Base-by-base conservation (phyloP, 2,888 invertebrate genomes). In the Chouioia cunea region DNA sequence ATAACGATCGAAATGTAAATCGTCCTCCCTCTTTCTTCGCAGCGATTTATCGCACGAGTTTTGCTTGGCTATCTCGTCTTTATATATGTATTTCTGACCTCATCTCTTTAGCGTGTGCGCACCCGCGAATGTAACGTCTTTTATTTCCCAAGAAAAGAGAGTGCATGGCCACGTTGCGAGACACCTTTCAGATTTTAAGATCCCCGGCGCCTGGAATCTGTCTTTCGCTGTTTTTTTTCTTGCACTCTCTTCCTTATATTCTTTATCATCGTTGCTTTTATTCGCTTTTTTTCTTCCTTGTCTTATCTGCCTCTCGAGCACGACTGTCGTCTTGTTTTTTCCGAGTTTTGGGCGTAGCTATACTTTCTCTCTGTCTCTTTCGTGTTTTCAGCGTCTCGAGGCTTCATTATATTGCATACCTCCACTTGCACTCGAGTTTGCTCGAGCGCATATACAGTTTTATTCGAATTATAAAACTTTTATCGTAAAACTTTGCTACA, bases 1-100 rank as follows among this genome's bases (percentile, higher is more conserved):
- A 78, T 81, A 78, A 79, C 78, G 79, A 77, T 77, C 70, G 76
- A 74, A 76, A 81, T 81, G 79, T 77, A 80, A 82, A 81, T 80
- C 73, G 73, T 65, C 43, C 59, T 66, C n/a, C 64, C 70, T 57
- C 52, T 65, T 73, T 69, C 58, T 69, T 71, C 73, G 73, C 48
- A 3, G 53, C 75, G 74, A 78, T 79, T 79, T 78, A 77, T 78
- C 73, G 76, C 70, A 47, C 27, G 15, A 44, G 36, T 18, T 57
- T 12, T 36, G 6, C n/a, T 22, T 2, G 20, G 20, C 48, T 16
- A 47, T 60, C 36, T 47, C 48, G n/a, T 63, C 58, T 23, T 23
- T 56, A 56, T 60, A 50, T 57, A 63, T 67, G 64, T 46, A 46
- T 59, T 23, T 47, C 47, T 20, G 65, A 53, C 54, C 65, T 16